Evolutionary conservation across 2,797 vertebrate species (phyloP).

Genomic region (Coregonus ussuriensis): DNA sequence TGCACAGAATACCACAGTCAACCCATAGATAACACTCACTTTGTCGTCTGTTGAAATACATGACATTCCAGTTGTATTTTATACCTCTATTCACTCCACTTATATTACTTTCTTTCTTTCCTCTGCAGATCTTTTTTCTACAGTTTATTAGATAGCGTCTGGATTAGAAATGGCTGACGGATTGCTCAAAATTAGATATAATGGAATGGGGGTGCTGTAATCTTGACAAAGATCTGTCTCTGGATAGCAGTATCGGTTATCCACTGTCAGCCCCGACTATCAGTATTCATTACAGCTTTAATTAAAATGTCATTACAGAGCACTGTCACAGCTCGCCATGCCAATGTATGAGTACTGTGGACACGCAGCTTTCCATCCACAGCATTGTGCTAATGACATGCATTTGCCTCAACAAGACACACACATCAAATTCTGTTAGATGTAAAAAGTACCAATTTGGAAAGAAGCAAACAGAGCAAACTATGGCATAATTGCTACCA

Average conservation of each 20-base stretch:
- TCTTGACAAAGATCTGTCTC: background rate
- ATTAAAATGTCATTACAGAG: constrained; percentile 32
- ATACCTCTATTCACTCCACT: background rate
- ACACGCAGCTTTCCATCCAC: constrained; percentile 6
- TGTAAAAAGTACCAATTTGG: background rate
- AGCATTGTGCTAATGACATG: background rate
- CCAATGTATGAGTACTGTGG: constrained; percentile 11
- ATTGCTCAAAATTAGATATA: background rate
- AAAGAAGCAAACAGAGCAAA: background rate
- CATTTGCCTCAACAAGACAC: background rate
- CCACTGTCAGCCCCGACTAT: constrained; percentile 11
- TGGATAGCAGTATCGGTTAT: constrained; percentile 12
- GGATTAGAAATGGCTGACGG: background rate
- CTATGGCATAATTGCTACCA: background rate
- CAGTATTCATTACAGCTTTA: constrained; percentile 11
- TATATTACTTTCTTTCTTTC: background rate
- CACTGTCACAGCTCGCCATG: constrained; percentile 9
- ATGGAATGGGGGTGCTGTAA: background rate
- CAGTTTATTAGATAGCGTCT: background rate
- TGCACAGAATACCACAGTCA: background rate
- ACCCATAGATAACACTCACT: background rate
- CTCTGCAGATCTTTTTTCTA: background rate
- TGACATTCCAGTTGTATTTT: background rate
- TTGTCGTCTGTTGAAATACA: background rate
- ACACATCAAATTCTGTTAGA: background rate